Evolutionary conservation across 1,140 invertebrate genomes (phyloP).

Genomic region (Sitobion miscanthi): DNA sequence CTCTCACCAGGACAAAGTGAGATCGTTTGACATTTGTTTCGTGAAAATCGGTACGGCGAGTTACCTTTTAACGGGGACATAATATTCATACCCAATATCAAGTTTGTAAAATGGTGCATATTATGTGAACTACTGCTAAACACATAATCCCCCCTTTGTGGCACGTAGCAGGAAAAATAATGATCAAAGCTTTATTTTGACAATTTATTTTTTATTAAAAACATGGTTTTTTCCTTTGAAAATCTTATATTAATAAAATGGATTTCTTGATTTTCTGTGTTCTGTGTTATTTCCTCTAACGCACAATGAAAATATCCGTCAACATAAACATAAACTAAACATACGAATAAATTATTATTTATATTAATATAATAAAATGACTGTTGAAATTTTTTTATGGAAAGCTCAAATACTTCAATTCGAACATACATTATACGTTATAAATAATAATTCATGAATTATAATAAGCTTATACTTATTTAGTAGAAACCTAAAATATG

Average conservation of each 20-base stretch:
- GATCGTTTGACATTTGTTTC: not conserved
- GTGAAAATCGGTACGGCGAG: not conserved
- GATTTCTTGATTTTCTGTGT: not conserved
- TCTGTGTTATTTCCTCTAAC: not conserved
- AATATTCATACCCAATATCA: not conserved
- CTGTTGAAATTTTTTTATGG: not conserved
- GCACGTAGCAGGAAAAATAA: not conserved
- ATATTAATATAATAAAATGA: not conserved
- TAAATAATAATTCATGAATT: not conserved
- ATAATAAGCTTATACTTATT: not conserved
- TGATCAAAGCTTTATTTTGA: not conserved
- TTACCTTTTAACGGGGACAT: not conserved
- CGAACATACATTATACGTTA: not conserved
- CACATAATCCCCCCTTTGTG: not conserved
- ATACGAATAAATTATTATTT: no score
- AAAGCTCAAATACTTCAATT: not conserved
- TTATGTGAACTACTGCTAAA: not conserved
- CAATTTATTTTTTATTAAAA: not conserved
- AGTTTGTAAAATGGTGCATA: not conserved
- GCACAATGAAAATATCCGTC: not conserved
- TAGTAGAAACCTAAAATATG: not conserved
- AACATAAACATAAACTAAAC: no score
- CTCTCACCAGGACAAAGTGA: not conserved
- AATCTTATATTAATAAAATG: not conserved
- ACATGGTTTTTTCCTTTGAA: not conserved